Percentiles rank a stretch among this genome's conserved stretches.
Evolutionary conservation across 2,888 invertebrate species (phyloP).

Genomic region (Coelogynopora nodosa): DNA sequence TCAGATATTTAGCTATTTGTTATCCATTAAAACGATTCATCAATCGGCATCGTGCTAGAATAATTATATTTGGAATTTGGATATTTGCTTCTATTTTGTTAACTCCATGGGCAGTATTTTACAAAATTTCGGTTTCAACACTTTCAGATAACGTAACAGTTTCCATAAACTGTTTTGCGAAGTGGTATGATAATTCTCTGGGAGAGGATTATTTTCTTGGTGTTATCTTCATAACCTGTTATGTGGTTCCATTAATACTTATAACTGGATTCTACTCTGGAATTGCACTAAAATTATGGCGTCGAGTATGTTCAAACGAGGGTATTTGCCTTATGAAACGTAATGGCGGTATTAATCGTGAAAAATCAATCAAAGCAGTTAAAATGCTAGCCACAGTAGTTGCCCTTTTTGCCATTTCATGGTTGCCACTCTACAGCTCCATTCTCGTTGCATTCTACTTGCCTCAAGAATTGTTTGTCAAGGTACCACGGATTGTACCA

Average conservation of each 20-base stretch:
- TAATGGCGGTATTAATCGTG: not conserved
- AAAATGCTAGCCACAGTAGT: constrained; percentile 33
- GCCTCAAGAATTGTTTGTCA: not conserved
- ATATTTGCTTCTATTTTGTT: not conserved
- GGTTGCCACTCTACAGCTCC: not conserved
- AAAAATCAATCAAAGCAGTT: not conserved
- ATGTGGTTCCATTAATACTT: not conserved
- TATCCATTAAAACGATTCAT: not conserved
- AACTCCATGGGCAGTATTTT: not conserved
- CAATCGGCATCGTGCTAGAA: not conserved
- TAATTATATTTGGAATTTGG: not conserved
- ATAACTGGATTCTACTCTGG: not conserved
- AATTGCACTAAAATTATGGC: not conserved
- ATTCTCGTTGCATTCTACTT: not conserved
- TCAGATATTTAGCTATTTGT: not conserved
- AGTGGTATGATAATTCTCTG: not conserved
- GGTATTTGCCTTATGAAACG: not conserved
- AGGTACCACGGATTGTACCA: not conserved
- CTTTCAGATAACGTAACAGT: not conserved
- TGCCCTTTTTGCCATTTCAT: not conserved
- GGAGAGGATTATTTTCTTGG: not conserved
- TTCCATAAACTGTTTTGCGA: not conserved
- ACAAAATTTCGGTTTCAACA: not conserved
- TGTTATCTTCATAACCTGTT: not conserved
- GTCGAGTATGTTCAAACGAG: not conserved